A percentile compares a stretch with the other conserved stretches of the same genome.
These are phyloP conservation scores for Apodemus agrarius DNA, from an alignment of 2,797 vertebrate species.

Conservation along the genomic window DNA sequence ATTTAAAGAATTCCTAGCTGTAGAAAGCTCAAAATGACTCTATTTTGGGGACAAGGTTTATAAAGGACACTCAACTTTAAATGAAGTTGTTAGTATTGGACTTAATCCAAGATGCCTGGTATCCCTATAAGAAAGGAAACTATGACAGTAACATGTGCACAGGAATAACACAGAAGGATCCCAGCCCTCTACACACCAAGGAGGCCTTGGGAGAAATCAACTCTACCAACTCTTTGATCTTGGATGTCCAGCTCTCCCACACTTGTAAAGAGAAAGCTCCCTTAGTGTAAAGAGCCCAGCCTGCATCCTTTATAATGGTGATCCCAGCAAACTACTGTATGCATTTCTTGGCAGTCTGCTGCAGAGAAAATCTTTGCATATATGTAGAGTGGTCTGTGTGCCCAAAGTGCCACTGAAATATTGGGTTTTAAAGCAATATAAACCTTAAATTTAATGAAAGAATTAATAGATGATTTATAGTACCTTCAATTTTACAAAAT, in stretches of 20 bases:
- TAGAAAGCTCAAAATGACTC: not conserved
- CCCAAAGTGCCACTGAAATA: not conserved
- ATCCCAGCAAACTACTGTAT: not conserved
- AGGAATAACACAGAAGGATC: too few relatives aligned
- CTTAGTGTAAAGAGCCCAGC: not conserved
- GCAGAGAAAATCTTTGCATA: not conserved
- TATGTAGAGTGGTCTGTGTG: not conserved
- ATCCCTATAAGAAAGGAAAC: not conserved
- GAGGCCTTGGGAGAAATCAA: not conserved
- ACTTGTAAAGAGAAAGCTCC: not conserved
- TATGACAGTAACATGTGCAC: not conserved
- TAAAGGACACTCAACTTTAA: constrained; percentile 5
- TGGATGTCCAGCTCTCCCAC: not conserved
- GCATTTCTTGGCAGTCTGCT: not conserved
- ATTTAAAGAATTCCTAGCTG: not conserved
- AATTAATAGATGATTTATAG: constrained; percentile 10
- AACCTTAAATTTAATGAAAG: constrained; percentile 29
- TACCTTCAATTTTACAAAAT: constrained; percentile 1
- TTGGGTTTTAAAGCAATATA: not conserved
- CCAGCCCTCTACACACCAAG: not conserved
- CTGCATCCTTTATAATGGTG: not conserved
- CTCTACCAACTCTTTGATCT: not conserved
- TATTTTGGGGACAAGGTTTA: not conserved
- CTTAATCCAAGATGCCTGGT: not conserved
- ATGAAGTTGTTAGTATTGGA: not conserved